Conservation (phyloP, 2,797 vertebrate genomes). For the Tapera naevia region DNA sequence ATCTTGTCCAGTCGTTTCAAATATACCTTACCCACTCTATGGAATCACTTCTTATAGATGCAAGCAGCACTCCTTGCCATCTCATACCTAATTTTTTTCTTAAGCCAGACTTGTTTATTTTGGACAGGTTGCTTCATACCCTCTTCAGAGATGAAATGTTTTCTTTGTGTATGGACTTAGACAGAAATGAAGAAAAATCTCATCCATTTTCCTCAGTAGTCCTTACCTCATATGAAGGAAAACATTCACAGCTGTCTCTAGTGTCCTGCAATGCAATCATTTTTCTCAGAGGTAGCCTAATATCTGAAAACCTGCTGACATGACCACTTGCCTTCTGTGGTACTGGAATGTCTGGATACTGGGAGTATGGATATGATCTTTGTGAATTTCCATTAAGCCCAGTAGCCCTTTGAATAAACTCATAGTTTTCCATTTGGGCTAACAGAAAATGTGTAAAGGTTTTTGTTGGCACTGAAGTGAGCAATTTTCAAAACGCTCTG, state of each 20-base stretch:
- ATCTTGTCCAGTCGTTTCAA: conserved; percentile 63
- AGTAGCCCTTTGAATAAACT: not conserved
- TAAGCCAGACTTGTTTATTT: conserved; percentile 54
- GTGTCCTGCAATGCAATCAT: conserved; percentile 43
- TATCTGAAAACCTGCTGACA: conserved; percentile 15
- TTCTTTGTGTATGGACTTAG: conserved; percentile 57
- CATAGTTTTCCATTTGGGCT: not conserved
- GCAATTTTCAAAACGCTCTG: not conserved
- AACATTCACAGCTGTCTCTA: conserved; percentile 56
- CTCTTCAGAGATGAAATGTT: conserved; percentile 53
- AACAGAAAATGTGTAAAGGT: not conserved
- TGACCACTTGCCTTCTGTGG: conserved; percentile 2
- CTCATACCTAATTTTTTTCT: not conserved
- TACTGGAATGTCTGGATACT: not conserved
- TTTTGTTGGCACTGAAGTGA: conserved; percentile 1
- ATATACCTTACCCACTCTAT: conserved; percentile 9
- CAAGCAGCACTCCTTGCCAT: conserved; percentile 19
- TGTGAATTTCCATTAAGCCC: not conserved
- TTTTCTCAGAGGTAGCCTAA: conserved; percentile 39
- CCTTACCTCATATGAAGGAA: conserved; percentile 66
- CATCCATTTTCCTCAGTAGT: conserved; percentile 56
- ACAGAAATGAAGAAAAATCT: conserved; percentile 69
- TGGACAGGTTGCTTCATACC: conserved; percentile 40
- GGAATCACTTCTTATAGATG: conserved; percentile 30
- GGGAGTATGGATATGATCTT: not conserved